Conservation (phyloP, 2,797 vertebrate genomes). For the Squalus acanthias region DNA sequence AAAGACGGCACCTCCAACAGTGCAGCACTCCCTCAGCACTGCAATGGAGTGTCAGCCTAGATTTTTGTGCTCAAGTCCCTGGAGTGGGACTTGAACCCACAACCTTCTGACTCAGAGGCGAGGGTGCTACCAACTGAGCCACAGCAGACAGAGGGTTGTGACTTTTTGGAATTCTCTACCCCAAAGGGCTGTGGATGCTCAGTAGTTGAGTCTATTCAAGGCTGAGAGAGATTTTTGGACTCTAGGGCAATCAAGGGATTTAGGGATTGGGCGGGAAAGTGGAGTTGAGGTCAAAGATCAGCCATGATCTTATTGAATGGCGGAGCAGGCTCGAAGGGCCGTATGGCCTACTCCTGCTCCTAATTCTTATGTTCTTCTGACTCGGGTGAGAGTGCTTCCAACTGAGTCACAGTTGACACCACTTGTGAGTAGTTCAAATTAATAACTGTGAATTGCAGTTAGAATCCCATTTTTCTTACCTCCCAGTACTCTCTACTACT, state of each 20-base stretch:
- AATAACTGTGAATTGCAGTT: background rate
- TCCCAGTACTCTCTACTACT: no score
- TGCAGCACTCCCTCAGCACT: background rate
- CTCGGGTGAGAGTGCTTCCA: background rate
- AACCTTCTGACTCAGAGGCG: background rate
- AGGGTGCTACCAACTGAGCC: background rate
- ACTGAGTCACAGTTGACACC: background rate
- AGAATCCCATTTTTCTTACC: background rate
- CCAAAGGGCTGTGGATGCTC: no score
- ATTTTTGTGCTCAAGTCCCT: background rate
- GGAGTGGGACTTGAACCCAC: background rate
- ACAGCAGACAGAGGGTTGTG: background rate
- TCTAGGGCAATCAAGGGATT: no score
- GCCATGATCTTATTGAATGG: no score
- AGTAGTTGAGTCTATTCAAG: no score
- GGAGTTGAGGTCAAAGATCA: no score
- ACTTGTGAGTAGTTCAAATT: background rate
- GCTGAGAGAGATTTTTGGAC: no score
- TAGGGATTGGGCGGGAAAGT: no score
- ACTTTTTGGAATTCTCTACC: no score
- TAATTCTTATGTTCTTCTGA: background rate
- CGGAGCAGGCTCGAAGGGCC: no score
- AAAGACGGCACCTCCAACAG: background rate
- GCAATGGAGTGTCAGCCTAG: background rate
- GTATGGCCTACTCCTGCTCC: no score